Evolutionary conservation across 2,888 invertebrate genomes (phyloP).

Genomic region (Aricia artaxerxes): DNA sequence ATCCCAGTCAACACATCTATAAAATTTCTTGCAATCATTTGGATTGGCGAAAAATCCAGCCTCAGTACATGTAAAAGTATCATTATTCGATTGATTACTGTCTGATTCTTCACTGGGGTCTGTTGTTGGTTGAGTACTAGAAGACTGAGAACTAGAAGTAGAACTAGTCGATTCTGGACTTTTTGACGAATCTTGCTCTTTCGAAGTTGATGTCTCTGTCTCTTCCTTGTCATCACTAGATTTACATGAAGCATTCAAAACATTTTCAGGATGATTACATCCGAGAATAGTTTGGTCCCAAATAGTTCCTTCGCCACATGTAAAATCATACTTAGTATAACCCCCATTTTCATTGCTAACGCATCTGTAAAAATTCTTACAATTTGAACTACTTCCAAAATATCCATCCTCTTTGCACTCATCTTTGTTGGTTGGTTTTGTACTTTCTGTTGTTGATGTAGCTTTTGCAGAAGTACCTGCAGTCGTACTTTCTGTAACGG

Average conservation of each 20-base stretch:
- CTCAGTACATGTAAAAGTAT: slow-evolving; percentile 69
- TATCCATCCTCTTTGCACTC: slow-evolving; percentile 29
- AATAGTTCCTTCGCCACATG: slow-evolving; percentile 80
- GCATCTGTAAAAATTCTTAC: slow-evolving; percentile 67
- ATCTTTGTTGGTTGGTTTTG: slow-evolving; percentile 12
- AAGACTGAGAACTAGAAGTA: slow-evolving; percentile 39
- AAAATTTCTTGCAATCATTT: slow-evolving; percentile 83
- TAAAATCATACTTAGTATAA: slow-evolving; percentile 75
- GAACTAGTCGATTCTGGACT: slow-evolving; percentile 35
- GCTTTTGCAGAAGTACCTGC: background rate
- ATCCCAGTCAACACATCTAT: slow-evolving; percentile 83
- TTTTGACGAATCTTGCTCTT: slow-evolving; percentile 41
- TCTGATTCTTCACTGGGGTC: slow-evolving; percentile 51
- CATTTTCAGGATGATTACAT: slow-evolving; percentile 72
- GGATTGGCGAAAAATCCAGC: slow-evolving; percentile 83
- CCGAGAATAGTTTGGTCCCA: slow-evolving; percentile 81
- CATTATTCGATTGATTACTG: slow-evolving; percentile 51
- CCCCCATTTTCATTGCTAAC: slow-evolving; percentile 71
- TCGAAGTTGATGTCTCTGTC: slow-evolving; percentile 42
- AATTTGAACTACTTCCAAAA: slow-evolving; percentile 33
- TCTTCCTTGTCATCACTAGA: slow-evolving; percentile 37
- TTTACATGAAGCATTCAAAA: slow-evolving; percentile 61
- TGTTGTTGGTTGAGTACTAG: slow-evolving; percentile 38
- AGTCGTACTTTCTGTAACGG: background rate
- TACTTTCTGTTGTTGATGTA: slow-evolving; percentile 11